phyloP scores from a whole-genome alignment of 2,797 vertebrate species.

The Gambusia yucatana region DNA sequence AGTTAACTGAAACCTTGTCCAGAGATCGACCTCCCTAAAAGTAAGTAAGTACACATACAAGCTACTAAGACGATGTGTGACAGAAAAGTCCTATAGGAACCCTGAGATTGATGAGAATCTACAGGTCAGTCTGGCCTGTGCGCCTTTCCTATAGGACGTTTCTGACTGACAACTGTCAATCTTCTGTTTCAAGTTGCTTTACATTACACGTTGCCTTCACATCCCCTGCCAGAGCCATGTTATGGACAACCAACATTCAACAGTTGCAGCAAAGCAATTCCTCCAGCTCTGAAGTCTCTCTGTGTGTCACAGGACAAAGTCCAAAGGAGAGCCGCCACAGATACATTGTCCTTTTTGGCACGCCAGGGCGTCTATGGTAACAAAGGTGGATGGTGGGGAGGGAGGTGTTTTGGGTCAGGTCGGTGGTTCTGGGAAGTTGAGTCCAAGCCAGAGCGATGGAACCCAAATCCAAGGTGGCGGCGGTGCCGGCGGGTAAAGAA shows the following conservation, averaged over 20 bases:
- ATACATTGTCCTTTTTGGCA: slow-evolving; percentile 54
- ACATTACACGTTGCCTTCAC: slow-evolving; percentile 9
- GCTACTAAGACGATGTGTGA: slow-evolving; percentile 34
- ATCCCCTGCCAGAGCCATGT: slow-evolving; percentile 49
- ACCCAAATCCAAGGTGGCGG: slow-evolving; percentile 72
- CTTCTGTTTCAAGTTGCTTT: slow-evolving; percentile 13
- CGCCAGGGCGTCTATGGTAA: slow-evolving; percentile 50
- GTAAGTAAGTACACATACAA: slow-evolving; percentile 46
- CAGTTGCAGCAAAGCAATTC: slow-evolving; percentile 56
- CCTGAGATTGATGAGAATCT: slow-evolving; percentile 70
- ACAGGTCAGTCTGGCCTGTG: slow-evolving; percentile 60
- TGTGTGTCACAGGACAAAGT: slow-evolving; percentile 47
- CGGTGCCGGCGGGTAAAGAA: slow-evolving; percentile 71
- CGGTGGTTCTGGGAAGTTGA: slow-evolving; percentile 67
- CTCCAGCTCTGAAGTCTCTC: slow-evolving; percentile 57
- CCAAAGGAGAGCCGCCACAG: slow-evolving; percentile 53
- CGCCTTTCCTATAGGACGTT: slow-evolving; percentile 72
- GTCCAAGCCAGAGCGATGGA: slow-evolving; percentile 65
- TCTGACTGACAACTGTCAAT: slow-evolving; percentile 51
- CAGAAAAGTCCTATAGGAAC: slow-evolving; percentile 75
- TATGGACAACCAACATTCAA: slow-evolving; percentile 50
- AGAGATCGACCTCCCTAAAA: slow-evolving; percentile 24
- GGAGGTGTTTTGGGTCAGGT: slow-evolving; percentile 52
- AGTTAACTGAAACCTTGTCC: slow-evolving; percentile 25
- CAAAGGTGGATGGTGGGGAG: slow-evolving; percentile 41